phyloP scores from a whole-genome alignment of 2,113 vertebrate genomes.

The Arothron firmamentum region DNA sequence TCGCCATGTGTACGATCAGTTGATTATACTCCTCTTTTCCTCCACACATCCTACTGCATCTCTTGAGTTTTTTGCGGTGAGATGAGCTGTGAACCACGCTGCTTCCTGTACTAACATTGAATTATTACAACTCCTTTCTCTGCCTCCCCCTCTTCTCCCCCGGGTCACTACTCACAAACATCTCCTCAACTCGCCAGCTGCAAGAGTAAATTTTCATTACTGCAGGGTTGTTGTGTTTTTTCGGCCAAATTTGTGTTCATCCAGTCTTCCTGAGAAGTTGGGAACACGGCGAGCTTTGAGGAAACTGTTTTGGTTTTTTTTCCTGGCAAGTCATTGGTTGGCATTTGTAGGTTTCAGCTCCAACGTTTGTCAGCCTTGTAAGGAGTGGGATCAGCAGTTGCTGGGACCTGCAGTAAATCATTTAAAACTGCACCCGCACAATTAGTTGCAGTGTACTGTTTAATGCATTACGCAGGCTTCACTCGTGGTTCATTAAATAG shows the following conservation, averaged over 20 bases:
- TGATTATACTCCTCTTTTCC: slow-evolving; percentile 36
- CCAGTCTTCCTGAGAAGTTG: neutral
- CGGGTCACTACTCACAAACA: slow-evolving; percentile 16
- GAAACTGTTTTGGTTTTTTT: too few relatives aligned
- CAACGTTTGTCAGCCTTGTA: too few relatives aligned
- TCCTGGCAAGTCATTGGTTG: too few relatives aligned
- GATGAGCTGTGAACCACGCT: slow-evolving; percentile 30
- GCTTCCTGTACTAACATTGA: slow-evolving; percentile 18
- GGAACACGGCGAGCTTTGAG: slow-evolving; percentile 2
- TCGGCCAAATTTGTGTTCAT: too few relatives aligned
- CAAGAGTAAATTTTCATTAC: slow-evolving; percentile 17
- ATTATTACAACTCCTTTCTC: slow-evolving; percentile 19
- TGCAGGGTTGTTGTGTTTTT: slow-evolving; percentile 2
- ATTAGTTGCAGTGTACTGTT: too few relatives aligned
- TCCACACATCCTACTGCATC: slow-evolving; percentile 19
- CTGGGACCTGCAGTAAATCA: too few relatives aligned
- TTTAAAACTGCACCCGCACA: too few relatives aligned
- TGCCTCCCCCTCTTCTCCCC: slow-evolving; percentile 4
- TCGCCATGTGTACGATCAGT: slow-evolving; percentile 51
- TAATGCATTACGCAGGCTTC: too few relatives aligned
- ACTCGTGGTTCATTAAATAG: too few relatives aligned
- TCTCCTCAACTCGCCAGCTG: neutral
- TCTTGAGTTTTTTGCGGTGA: slow-evolving; percentile 30
- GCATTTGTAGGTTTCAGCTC: too few relatives aligned
- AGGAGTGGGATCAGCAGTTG: too few relatives aligned